These are phyloP conservation scores for Tenualosa thibaudeaui DNA, from an alignment of 2,797 vertebrate genomes.

Conservation along the genomic window DNA sequence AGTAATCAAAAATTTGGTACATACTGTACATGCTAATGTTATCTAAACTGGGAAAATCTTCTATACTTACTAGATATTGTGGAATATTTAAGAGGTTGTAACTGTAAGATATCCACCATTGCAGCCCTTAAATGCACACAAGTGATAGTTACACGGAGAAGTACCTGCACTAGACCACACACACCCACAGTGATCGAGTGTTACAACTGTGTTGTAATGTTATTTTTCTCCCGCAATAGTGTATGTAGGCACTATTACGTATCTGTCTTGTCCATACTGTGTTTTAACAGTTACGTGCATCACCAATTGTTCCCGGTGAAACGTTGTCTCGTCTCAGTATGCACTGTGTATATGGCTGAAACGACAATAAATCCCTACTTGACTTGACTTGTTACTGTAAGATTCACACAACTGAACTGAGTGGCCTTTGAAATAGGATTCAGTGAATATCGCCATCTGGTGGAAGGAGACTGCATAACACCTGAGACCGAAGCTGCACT, in stretches of 20 bases:
- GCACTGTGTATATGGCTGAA: too few species aligned
- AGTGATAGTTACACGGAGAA: too few species aligned
- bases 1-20: not conserved
- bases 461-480: not conserved
- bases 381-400: too few species aligned
- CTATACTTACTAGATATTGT: not conserved
- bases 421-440: not conserved
- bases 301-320: too few species aligned
- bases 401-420: not conserved
- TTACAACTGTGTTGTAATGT: too few species aligned
- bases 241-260: too few species aligned
- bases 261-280: too few species aligned
- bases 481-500: not conserved
- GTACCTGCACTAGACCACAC: not conserved
- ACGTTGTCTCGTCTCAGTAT: too few species aligned
- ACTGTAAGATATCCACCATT: not conserved
- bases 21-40: not conserved
- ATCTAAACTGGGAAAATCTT: not conserved
- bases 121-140: not conserved
- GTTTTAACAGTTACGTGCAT: too few species aligned
- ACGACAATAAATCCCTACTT: too few species aligned
- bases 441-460: not conserved
- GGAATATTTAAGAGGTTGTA: not conserved
- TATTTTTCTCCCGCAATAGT: too few species aligned
- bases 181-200: not conserved